A percentile compares a stretch with the other conserved stretches of the same genome.
Conservation (phyloP, 2,888 invertebrate genomes). For the Sialis lutaria region DNA sequence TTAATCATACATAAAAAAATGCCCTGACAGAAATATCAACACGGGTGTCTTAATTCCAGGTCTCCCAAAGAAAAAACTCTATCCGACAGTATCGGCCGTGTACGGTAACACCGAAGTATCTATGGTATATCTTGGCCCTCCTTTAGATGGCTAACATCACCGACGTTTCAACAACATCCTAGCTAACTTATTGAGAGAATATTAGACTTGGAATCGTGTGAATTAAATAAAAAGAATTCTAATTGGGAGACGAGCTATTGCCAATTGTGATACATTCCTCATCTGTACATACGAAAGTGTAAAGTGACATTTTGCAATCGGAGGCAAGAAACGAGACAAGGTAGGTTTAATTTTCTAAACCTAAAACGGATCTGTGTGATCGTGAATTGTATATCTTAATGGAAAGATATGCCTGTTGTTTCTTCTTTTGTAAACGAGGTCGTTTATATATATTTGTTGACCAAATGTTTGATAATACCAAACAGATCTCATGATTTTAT, state of each 20-base stretch:
- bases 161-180: too few species aligned
- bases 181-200: conserved; percentile 13
- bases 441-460: too few species aligned
- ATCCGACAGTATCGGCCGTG: conserved; percentile 92
- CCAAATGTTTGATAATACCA: too few species aligned
- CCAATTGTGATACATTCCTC: conserved; percentile 5
- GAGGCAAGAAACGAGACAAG: too few species aligned
- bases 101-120: conserved; percentile 99
- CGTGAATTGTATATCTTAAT: too few species aligned
- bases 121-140: conserved; percentile 94
- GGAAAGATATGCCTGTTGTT: too few species aligned
- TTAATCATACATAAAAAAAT: not conserved
- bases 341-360: too few species aligned
- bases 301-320: too few species aligned
- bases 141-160: conserved; percentile 75
- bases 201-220: conserved; percentile 19
- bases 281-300: not conserved
- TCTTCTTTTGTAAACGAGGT: too few species aligned
- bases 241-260: not conserved
- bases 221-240: too few species aligned
- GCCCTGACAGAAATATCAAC: not conserved
- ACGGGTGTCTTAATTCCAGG: conserved; percentile 32
- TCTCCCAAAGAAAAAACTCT: conserved; percentile 81
- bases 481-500: too few species aligned
- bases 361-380: too few species aligned